phyloP scores from a whole-genome alignment of 2,797 vertebrate species.

The Neopelma chrysocephalum region DNA sequence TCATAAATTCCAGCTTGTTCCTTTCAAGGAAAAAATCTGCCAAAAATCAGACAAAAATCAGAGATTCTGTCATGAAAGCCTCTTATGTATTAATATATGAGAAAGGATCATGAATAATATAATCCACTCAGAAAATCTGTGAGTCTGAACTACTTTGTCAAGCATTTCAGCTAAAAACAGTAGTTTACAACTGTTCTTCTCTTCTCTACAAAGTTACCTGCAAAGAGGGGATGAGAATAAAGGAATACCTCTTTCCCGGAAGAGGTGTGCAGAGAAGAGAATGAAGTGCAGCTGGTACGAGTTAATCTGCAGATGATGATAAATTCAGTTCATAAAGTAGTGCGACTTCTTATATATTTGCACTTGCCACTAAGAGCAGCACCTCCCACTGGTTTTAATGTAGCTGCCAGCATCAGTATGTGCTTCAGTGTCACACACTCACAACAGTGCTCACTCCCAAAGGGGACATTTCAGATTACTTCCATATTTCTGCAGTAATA shows the following conservation, averaged over 20 bases:
- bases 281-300: background rate
- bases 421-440: background rate
- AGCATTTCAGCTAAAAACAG: background rate
- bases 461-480: background rate
- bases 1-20: background rate
- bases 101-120: background rate
- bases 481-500: background rate
- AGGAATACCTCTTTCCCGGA: background rate
- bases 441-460: background rate
- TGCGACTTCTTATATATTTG: accelerated
- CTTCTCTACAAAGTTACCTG: background rate
- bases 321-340: background rate
- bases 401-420: accelerated
- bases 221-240: background rate
- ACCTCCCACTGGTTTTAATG: accelerated
- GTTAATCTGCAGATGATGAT: background rate
- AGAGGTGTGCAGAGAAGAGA: background rate
- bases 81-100: slow-evolving; percentile 10
- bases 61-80: slow-evolving; percentile 37
- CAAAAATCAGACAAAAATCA: slow-evolving; percentile 35
- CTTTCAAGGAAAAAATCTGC: slow-evolving; percentile 5
- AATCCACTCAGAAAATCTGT: background rate
- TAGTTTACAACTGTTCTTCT: background rate
- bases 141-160: background rate
- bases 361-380: background rate